Conservation (phyloP, 1,140 invertebrate genomes). For the Dinoponera quadriceps region DNA sequence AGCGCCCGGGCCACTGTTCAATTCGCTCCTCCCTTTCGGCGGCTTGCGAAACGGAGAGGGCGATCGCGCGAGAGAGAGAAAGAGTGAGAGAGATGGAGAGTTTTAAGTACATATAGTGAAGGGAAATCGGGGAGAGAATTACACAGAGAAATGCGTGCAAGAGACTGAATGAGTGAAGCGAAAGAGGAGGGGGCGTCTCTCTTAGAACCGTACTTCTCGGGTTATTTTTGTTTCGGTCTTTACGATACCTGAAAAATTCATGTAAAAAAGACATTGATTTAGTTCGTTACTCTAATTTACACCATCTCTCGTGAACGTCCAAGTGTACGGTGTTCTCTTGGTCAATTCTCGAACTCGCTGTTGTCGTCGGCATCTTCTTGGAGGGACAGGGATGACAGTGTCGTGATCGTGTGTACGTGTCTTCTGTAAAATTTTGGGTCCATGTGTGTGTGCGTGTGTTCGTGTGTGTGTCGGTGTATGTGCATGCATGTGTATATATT, state of each 20-base stretch:
- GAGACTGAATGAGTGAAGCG: constrained; percentile 31
- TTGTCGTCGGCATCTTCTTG: constrained; percentile 55
- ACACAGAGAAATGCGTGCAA: constrained; percentile 45
- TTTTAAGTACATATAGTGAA: neutral
- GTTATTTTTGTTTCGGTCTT: neutral
- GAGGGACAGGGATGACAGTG: constrained; percentile 21
- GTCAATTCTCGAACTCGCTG: constrained; percentile 38
- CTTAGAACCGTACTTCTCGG: constrained; percentile 10
- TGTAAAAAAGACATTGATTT: constrained; percentile 43
- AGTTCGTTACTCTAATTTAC: constrained; percentile 30
- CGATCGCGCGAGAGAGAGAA: constrained; percentile 23
- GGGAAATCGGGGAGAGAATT: constrained; percentile 3
- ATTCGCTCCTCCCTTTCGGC: constrained; percentile 12
- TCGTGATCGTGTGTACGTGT: constrained; percentile 19
- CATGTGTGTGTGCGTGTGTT: constrained; percentile 52
- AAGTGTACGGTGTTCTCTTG: constrained; percentile 48
- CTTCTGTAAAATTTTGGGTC: constrained; percentile 40
- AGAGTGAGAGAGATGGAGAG: constrained; percentile 32
- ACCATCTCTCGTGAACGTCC: constrained; percentile 25
- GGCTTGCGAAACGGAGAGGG: constrained; percentile 35
- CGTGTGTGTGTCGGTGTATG: constrained; percentile 50
- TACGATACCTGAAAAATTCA: constrained; percentile 65
- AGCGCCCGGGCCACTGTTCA: neutral
- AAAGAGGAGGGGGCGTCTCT: constrained; percentile 3
- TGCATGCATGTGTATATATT: constrained; percentile 59